Evolutionary conservation across 1,140 invertebrate species (phyloP).

Genomic region (Triops cancriformis): DNA sequence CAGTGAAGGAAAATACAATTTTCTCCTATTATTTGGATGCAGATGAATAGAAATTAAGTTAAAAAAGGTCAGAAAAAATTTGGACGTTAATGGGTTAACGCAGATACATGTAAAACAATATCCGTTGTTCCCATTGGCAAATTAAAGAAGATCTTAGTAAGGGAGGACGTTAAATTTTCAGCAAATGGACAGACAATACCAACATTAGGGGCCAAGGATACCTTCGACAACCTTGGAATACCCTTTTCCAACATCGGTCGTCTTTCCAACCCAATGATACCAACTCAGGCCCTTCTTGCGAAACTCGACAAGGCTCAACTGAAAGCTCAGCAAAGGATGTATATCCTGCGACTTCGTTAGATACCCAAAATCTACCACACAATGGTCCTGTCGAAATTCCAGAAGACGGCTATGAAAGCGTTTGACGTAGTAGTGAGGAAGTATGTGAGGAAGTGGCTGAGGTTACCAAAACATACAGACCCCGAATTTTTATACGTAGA

Average conservation of each 20-base stretch:
- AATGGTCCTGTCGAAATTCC: neutral
- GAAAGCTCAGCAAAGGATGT: neutral
- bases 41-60: too few species aligned
- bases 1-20: too few species aligned
- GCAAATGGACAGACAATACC: neutral
- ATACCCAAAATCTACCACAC: constrained; percentile 2
- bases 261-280: neutral
- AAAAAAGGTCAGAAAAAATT: too few species aligned
- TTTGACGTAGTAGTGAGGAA: neutral
- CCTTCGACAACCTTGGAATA: constrained; percentile 15
- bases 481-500: neutral
- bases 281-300: neutral
- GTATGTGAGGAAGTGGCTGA: neutral
- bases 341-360: neutral
- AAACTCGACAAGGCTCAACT: constrained; percentile 15
- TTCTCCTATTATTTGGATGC: too few species aligned
- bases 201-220: neutral
- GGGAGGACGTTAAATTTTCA: neutral
- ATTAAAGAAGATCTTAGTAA: neutral
- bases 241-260: neutral
- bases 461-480: neutral
- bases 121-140: constrained; percentile 26
- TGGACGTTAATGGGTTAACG: too few species aligned
- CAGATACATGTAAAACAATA: constrained; percentile 33
- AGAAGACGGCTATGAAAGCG: neutral